A percentile compares a stretch with the other conserved stretches of the same genome.
phyloP scores from a whole-genome alignment of 1,140 invertebrate genomes.

The Centruroides sculpturatus region DNA sequence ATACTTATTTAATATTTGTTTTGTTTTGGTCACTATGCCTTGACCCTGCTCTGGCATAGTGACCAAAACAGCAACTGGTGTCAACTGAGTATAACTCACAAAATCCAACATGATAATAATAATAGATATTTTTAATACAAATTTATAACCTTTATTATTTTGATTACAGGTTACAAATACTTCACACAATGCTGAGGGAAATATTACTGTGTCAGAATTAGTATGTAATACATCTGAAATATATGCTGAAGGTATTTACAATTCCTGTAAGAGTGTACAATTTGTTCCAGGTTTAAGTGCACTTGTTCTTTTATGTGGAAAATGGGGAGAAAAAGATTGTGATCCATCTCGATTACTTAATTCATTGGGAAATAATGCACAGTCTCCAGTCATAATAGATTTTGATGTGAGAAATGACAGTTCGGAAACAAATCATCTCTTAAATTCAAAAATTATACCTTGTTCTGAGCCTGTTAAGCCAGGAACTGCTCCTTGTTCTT shows the following conservation, averaged over 20 bases:
- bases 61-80: no score
- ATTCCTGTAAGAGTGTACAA: conserved; percentile 68
- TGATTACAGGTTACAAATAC: conserved; percentile 1
- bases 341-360: conserved; percentile 21
- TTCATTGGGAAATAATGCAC: conserved; percentile 8
- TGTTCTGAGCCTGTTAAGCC: conserved; percentile 52
- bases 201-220: conserved; percentile 32
- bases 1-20: no score
- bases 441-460: conserved; percentile 44
- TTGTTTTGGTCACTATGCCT: no score
- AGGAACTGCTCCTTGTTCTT: conserved; percentile 58
- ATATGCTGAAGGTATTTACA: conserved; percentile 55
- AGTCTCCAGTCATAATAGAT: conserved; percentile 15
- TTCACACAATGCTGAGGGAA: conserved; percentile 31
- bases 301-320: conserved; percentile 66
- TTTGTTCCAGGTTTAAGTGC: conserved; percentile 59
- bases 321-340: conserved; percentile 33
- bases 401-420: conserved; percentile 14
- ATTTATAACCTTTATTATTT: no score
- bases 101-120: no score
- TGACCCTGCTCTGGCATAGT: no score
- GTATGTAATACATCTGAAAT: conserved; percentile 40
- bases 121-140: no score
- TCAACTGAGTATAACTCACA: no score
- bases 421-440: conserved; percentile 33